Evolutionary conservation across 2,888 invertebrate species (phyloP).

Genomic region (Drosophila fungiperda): DNA sequence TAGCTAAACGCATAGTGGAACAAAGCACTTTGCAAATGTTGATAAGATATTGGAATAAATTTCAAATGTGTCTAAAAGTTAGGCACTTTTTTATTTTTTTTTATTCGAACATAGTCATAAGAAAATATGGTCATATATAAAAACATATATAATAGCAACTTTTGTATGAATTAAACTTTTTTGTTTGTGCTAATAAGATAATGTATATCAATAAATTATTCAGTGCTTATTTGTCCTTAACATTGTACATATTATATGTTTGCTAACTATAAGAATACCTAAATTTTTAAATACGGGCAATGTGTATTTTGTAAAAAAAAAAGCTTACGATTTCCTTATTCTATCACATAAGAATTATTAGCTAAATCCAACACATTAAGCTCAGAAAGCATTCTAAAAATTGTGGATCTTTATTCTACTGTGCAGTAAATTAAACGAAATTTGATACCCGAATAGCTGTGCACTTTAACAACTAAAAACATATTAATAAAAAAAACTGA

Average conservation of each 20-base stretch:
- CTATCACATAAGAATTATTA: not conserved
- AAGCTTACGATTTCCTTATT: not conserved
- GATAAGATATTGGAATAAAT: not conserved
- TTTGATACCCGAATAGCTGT: constrained; percentile 38
- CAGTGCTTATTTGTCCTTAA: constrained; percentile 11
- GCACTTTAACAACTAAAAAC: constrained; percentile 11
- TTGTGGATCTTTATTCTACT: constrained; percentile 20
- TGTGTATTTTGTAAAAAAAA: not conserved
- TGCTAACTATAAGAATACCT: constrained; percentile 10
- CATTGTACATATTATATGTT: constrained; percentile 28
- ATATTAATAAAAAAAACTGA: not conserved
- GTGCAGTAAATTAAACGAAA: constrained; percentile 33
- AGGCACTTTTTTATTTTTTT: not conserved
- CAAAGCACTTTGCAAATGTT: constrained; percentile 23
- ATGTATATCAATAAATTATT: constrained; percentile 13
- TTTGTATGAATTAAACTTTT: not conserved
- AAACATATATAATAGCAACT: not conserved
- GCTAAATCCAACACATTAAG: not conserved
- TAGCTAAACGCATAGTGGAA: constrained; percentile 65
- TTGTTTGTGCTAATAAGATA: constrained; percentile 10
- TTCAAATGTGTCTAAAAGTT: not conserved
- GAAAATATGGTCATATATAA: constrained; percentile 1
- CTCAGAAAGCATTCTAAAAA: not conserved
- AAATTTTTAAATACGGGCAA: not conserved
- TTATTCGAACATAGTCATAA: constrained; percentile 2